Conservation (phyloP, 2,888 invertebrate genomes). For the Thera britannica region DNA sequence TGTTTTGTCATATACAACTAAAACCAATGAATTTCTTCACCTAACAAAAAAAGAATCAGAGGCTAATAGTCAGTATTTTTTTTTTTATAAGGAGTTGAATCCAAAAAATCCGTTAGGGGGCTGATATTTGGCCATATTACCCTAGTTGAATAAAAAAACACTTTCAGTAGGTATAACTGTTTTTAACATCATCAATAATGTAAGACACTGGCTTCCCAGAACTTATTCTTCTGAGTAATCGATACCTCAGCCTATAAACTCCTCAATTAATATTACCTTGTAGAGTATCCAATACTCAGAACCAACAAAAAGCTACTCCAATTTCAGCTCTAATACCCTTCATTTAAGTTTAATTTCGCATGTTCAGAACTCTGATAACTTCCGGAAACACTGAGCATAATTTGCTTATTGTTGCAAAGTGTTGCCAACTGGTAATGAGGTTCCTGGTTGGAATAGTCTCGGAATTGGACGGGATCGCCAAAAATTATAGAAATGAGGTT, state of each 20-base stretch:
- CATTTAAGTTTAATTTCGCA: conserved; percentile 17
- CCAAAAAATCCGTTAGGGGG: too few species aligned
- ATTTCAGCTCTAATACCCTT: conserved; percentile 17
- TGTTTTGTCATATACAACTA: too few species aligned
- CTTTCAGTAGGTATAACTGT: too few species aligned
- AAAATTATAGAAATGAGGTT: neutral
- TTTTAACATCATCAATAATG: too few species aligned
- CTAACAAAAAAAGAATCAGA: too few species aligned
- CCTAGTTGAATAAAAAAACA: too few species aligned
- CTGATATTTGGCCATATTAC: too few species aligned
- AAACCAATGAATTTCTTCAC: too few species aligned
- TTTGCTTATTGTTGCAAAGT: conserved; percentile 25
- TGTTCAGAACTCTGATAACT: conserved; percentile 22
- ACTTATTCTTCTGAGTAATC: conserved; percentile 4
- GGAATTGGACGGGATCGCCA: neutral
- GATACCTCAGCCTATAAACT: conserved; percentile 4
- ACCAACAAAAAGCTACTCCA: conserved; percentile 18
- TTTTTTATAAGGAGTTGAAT: too few species aligned
- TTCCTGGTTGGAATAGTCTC: neutral
- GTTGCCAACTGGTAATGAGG: conserved; percentile 12
- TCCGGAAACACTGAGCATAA: conserved; percentile 21
- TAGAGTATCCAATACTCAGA: conserved; percentile 25
- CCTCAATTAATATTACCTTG: conserved; percentile 28
- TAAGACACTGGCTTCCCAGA: neutral
- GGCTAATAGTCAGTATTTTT: too few species aligned